Evolutionary conservation across 2,888 invertebrate genomes (phyloP).

Genomic region (Drosophila kokeensis): DNA sequence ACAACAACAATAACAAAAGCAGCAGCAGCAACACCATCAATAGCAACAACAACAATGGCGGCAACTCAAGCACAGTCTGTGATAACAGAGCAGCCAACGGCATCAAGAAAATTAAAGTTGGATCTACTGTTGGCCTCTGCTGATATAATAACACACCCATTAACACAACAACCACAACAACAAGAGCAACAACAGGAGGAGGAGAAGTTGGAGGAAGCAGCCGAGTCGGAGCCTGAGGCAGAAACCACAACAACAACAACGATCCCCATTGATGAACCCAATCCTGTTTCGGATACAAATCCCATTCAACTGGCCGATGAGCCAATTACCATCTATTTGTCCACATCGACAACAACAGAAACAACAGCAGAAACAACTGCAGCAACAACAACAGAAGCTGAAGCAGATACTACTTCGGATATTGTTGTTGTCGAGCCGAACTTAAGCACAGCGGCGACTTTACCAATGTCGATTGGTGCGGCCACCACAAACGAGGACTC

Average conservation of each 20-base stretch:
- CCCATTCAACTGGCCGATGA: slow-evolving; percentile 33
- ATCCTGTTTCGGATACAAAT: slow-evolving; percentile 30
- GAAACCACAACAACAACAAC: slow-evolving; percentile 31
- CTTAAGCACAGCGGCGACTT: slow-evolving; percentile 48
- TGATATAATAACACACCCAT: slow-evolving; percentile 70
- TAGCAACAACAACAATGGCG: slow-evolving; percentile 43
- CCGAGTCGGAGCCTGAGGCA: slow-evolving; percentile 40
- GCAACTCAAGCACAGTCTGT: slow-evolving; percentile 83
- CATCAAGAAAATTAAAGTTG: slow-evolving; percentile 81
- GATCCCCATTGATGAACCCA: slow-evolving; percentile 25
- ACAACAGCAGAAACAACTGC: slow-evolving; percentile 17
- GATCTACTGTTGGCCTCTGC: slow-evolving; percentile 82
- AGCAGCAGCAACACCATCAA: slow-evolving; percentile 8
- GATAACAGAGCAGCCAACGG: slow-evolving; percentile 85
- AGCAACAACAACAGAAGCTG: slow-evolving; percentile 17
- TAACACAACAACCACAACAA: slow-evolving; percentile 54
- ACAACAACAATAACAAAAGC: slow-evolving; percentile 15
- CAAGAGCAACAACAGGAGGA: slow-evolving; percentile 22
- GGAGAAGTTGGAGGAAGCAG: slow-evolving; percentile 5
- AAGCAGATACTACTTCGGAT: slow-evolving; percentile 19
- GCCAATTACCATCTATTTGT: slow-evolving; percentile 49
- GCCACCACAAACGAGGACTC: slow-evolving; percentile 82
- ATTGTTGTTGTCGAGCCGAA: slow-evolving; percentile 33
- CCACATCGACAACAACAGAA: slow-evolving; percentile 33
- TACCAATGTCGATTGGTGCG: slow-evolving; percentile 68